Conservation (phyloP, 2,797 vertebrate species). For the Hipposideros larvatus region DNA sequence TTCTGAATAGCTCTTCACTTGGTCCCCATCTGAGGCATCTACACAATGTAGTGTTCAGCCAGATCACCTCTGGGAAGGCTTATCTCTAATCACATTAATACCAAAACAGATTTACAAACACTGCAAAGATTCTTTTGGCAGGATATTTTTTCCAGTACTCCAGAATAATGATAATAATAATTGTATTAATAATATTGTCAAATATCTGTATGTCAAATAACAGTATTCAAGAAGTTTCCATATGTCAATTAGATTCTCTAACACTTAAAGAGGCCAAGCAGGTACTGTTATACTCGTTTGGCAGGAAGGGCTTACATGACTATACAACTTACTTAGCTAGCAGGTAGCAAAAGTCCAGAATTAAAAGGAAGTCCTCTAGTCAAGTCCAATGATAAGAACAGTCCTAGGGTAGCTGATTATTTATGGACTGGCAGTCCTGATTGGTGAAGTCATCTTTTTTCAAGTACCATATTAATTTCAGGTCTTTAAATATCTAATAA, state of each 20-base stretch:
- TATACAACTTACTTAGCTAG: background rate
- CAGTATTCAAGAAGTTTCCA: background rate
- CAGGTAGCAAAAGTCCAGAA: background rate
- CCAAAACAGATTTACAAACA: background rate
- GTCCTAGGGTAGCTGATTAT: background rate
- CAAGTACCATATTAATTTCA: background rate
- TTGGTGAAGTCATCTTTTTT: background rate
- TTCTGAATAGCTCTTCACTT: background rate
- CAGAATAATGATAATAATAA: background rate
- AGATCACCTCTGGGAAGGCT: background rate
- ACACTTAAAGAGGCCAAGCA: background rate
- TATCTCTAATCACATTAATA: background rate
- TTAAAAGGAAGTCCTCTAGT: slow-evolving; percentile 20
- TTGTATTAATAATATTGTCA: background rate
- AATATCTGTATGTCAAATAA: background rate
- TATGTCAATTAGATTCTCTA: background rate
- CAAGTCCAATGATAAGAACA: background rate
- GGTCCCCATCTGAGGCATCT: background rate
- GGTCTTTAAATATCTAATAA: background rate
- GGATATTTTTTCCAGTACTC: background rate
- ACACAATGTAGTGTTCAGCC: background rate
- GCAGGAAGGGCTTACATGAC: background rate
- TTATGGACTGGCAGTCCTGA: background rate
- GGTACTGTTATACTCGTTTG: background rate
- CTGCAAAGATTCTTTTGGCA: background rate